Percentiles rank a stretch among this genome's conserved stretches.
Evolutionary conservation across 1,140 invertebrate species (phyloP).

Genomic region (Drosophila pallidifrons): DNA sequence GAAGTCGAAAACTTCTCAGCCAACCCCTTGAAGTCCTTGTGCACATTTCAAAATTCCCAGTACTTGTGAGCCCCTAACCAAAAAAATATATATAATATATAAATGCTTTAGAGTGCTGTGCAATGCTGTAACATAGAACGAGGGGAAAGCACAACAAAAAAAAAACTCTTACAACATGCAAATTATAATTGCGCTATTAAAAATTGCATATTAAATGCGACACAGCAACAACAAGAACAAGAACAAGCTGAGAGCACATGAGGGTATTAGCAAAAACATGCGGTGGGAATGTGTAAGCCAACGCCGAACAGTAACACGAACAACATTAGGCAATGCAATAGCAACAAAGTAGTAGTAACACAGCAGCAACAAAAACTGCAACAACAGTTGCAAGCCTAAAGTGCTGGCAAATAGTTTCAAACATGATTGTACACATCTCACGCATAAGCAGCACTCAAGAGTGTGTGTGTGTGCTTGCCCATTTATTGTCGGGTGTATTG

Average conservation of each 20-base stretch:
- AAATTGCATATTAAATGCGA: conserved; percentile 81
- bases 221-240: conserved; percentile 58
- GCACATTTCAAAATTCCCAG: conserved; percentile 27
- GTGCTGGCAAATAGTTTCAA: conserved; percentile 51
- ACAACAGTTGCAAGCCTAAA: conserved; percentile 27
- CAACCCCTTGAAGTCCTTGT: conserved; percentile 8
- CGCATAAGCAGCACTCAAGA: conserved; percentile 28
- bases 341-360: neutral
- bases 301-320: conserved; percentile 54
- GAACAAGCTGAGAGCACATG: conserved; percentile 23
- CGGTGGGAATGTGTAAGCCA: conserved; percentile 63
- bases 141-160: neutral
- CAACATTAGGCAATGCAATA: conserved; percentile 31
- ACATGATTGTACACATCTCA: conserved; percentile 41
- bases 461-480: conserved; percentile 4
- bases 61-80: conserved; percentile 4
- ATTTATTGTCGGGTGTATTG: conserved; percentile 22
- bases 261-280: conserved; percentile 49
- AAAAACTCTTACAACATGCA: conserved; percentile 76
- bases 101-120: conserved; percentile 31
- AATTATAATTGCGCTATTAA: conserved; percentile 83
- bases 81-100: conserved; percentile 11
- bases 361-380: conserved; percentile 10
- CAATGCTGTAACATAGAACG: conserved; percentile 4
- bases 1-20: neutral